phyloP scores from a whole-genome alignment of 64 coral and sea anemone species.

The Platygyra sinensis region DNA sequence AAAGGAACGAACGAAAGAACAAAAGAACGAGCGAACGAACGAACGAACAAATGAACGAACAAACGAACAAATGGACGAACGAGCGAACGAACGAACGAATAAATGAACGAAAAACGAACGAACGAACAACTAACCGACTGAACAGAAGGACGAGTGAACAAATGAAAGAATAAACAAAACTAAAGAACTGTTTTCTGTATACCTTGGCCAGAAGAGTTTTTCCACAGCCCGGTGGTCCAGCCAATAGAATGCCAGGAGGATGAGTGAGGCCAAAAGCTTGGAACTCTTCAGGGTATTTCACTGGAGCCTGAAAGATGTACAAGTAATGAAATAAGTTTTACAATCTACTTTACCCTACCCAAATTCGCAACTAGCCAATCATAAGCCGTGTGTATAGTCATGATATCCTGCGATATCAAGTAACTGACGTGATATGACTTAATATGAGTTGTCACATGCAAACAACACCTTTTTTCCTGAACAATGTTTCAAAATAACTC shows the following conservation, averaged over 20 bases:
- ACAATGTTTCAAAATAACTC: no score
- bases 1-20: not conserved
- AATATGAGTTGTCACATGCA: no score
- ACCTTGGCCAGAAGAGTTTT: slow-evolving; percentile 98
- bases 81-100: not conserved
- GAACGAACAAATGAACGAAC: no score
- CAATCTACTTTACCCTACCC: not conserved
- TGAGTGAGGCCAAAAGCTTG: slow-evolving; percentile 85
- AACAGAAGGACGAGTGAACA: not conserved
- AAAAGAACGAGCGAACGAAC: no score
- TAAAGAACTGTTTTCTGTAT: not conserved
- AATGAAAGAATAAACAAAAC: no score
- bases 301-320: slow-evolving; percentile 72
- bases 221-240: slow-evolving; percentile 97
- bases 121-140: not conserved
- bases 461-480: no score
- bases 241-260: slow-evolving; percentile 95
- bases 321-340: not conserved
- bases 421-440: no score
- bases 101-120: not conserved
- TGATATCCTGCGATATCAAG: no score
- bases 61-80: no score
- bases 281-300: slow-evolving; percentile 91
- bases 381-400: not conserved
- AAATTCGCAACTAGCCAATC: not conserved